Evolutionary conservation across 2,113 vertebrate genomes (phyloP).

Genomic region (Ia io): DNA sequence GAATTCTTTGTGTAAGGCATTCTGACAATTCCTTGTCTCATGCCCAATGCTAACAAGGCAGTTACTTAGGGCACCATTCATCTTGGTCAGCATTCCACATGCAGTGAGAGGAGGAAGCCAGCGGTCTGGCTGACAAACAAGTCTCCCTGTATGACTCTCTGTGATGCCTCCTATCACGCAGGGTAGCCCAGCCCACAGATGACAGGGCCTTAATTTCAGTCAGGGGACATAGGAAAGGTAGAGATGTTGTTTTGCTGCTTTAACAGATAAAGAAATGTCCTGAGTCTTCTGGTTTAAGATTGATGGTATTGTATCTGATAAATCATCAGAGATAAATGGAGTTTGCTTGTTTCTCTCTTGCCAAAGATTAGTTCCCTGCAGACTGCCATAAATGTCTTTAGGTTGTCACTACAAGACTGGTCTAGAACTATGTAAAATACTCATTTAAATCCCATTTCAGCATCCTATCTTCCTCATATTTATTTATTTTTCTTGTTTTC

Average conservation of each 20-base stretch:
- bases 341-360: conserved; percentile 54
- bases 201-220: background rate
- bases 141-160: background rate
- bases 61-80: conserved; percentile 40
- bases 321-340: conserved; percentile 62
- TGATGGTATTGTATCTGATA: conserved; percentile 67
- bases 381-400: conserved; percentile 68
- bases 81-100: conserved; percentile 53
- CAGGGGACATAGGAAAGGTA: background rate
- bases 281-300: conserved; percentile 68
- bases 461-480: background rate
- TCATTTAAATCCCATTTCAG: conserved; percentile 56
- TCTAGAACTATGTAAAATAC: conserved; percentile 48
- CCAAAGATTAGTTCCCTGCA: conserved; percentile 39
- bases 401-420: conserved; percentile 39
- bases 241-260: conserved; percentile 52
- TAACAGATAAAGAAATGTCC: conserved; percentile 53
- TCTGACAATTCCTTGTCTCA: background rate
- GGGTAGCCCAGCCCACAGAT: background rate
- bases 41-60: background rate
- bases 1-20: conserved; percentile 5
- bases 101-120: background rate
- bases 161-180: conserved; percentile 30
- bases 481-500: background rate
- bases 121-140: conserved; percentile 47